A percentile compares a stretch with the other conserved stretches of the same genome.
Conservation (phyloP, 1,140 invertebrate species). For the Polypedilum vanderplanki region DNA sequence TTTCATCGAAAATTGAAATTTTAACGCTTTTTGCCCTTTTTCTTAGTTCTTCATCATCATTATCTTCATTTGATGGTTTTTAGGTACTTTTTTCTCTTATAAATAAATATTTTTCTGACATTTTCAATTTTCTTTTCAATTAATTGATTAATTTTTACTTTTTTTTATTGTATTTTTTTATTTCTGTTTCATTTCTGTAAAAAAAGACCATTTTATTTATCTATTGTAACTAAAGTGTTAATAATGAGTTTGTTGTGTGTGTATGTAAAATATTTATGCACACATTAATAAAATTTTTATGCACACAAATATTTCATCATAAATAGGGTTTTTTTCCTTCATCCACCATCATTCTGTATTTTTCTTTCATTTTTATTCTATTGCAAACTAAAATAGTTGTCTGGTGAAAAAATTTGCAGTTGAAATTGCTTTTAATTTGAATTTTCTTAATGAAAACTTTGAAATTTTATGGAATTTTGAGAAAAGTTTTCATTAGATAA, state of each 20-base stretch:
- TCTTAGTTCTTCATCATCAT: not conserved
- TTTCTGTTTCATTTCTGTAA: constrained; percentile 23
- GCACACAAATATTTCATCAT: no score
- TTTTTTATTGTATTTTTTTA: not conserved
- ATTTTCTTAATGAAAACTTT: not conserved
- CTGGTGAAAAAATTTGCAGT: not conserved
- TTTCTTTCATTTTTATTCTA: not conserved
- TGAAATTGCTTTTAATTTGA: not conserved
- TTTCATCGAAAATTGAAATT: not conserved
- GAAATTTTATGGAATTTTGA: not conserved
- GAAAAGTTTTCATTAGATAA: not conserved
- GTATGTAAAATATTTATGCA: not conserved
- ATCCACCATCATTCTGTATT: not conserved
- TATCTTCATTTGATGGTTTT: not conserved
- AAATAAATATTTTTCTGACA: constrained; percentile 16
- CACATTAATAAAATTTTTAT: not conserved
- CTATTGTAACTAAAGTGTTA: constrained; percentile 22
- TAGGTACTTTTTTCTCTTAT: not conserved
- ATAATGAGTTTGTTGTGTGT: constrained; percentile 5
- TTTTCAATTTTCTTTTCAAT: not conserved
- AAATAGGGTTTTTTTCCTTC: no score
- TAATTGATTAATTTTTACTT: no score
- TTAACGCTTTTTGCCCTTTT: constrained; percentile 10
- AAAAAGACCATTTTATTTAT: constrained; percentile 29
- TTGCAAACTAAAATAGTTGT: not conserved